phyloP scores from a whole-genome alignment of 2,888 invertebrate genomes.

The Diaphora mendica region DNA sequence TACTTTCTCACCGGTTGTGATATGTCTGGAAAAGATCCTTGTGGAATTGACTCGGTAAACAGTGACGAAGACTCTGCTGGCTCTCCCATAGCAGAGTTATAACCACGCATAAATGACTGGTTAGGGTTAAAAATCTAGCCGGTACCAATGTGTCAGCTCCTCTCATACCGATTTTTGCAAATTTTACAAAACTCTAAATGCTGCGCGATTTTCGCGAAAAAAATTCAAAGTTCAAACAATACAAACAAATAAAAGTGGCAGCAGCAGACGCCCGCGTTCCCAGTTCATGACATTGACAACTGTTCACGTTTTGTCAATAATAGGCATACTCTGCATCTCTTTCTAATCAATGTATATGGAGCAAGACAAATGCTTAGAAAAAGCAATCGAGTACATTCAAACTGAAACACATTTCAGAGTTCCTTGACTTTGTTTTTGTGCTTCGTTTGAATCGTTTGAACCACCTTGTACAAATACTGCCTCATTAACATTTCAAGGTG shows the following conservation, averaged over 20 bases:
- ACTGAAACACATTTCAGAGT: neutral
- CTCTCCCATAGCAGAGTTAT: conserved; percentile 89
- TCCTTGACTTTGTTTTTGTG: conserved; percentile 7
- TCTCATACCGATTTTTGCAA: conserved; percentile 72
- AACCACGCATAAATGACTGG: conserved; percentile 89
- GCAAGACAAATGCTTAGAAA: neutral
- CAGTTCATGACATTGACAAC: neutral
- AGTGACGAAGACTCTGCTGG: conserved; percentile 83
- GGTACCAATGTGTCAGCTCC: conserved; percentile 86
- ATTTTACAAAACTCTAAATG: conserved; percentile 13
- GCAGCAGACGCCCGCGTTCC: neutral
- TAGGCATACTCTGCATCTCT: neutral
- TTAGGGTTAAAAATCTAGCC: conserved; percentile 89
- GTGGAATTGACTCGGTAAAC: conserved; percentile 83
- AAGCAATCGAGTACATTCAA: neutral
- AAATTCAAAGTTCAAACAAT: conserved; percentile 35
- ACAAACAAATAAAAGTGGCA: neutral
- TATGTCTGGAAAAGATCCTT: conserved; percentile 84
- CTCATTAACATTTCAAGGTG: neutral
- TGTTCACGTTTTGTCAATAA: neutral
- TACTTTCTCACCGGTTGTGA: conserved; percentile 83
- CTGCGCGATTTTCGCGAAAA: neutral
- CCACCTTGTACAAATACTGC: neutral
- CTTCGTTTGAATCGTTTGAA: conserved; percentile 13
- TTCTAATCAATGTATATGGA: neutral